phyloP scores from a whole-genome alignment of 2,113 vertebrate genomes.

The Vidua macroura region DNA sequence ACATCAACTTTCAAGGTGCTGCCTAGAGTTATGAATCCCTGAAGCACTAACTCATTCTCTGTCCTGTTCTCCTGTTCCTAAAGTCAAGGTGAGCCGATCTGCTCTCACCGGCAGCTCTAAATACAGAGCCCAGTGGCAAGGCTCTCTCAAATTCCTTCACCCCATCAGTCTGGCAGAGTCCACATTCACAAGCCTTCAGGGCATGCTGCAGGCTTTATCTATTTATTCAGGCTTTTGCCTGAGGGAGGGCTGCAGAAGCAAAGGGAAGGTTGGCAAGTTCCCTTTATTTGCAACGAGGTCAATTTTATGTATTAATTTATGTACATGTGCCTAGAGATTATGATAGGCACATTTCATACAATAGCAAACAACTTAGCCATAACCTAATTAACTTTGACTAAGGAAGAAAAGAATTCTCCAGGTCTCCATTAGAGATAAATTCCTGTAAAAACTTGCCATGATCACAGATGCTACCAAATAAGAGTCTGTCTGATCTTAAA shows the following conservation, averaged over 20 bases:
- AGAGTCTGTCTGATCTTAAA: background rate
- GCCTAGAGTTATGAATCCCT: background rate
- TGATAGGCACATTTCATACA: background rate
- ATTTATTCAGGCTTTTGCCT: conserved; percentile 36
- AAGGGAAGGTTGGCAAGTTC: background rate
- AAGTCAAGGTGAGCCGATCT: background rate
- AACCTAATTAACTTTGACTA: background rate
- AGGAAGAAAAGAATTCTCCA: background rate
- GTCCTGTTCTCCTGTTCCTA: background rate
- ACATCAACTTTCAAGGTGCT: background rate
- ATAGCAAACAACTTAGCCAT: background rate
- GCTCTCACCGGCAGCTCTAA: background rate
- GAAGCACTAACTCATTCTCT: background rate
- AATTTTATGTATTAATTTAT: conserved; percentile 44
- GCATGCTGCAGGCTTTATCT: conserved; percentile 13
- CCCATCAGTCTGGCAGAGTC: background rate
- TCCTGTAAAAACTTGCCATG: background rate
- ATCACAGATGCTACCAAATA: background rate
- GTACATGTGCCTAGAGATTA: conserved; percentile 2
- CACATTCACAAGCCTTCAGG: background rate
- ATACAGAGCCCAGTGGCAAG: background rate
- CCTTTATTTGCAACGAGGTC: background rate
- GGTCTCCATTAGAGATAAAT: background rate
- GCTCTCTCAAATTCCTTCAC: background rate
- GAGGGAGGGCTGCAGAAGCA: background rate